Conservation (phyloP, 2,888 invertebrate genomes). For the Listrodromus nycthemerus region DNA sequence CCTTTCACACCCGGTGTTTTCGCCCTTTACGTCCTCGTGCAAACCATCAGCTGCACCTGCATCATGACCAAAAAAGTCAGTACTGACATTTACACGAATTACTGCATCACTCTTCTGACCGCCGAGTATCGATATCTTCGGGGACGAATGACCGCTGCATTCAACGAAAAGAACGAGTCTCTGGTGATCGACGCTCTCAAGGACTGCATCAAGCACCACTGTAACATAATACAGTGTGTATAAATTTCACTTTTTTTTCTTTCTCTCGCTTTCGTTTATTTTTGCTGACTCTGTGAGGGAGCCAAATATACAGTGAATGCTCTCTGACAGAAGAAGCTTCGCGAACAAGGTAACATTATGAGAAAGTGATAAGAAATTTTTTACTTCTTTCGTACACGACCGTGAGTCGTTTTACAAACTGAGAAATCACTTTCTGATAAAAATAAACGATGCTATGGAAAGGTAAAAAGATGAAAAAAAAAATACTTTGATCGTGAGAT, state of each 20-base stretch:
- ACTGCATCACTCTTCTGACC: constrained; percentile 70
- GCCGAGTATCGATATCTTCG: constrained; percentile 73
- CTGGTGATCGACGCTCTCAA: constrained; percentile 14
- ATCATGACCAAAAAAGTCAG: constrained; percentile 68
- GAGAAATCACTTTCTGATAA: too few species aligned
- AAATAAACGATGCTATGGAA: too few species aligned
- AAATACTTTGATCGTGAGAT: too few species aligned
- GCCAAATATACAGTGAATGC: too few species aligned
- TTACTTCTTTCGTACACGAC: too few species aligned
- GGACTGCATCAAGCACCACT: constrained; percentile 51
- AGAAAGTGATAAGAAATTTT: too few species aligned
- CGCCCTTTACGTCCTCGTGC: constrained; percentile 44
- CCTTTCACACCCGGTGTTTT: constrained; percentile 66
- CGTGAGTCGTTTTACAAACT: not conserved
- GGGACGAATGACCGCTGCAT: constrained; percentile 53
- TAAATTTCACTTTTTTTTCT: not conserved
- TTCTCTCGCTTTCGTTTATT: not conserved
- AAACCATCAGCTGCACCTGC: constrained; percentile 54
- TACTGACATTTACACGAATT: constrained; percentile 72
- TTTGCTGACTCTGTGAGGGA: constrained; percentile 63
- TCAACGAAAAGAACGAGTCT: constrained; percentile 38
- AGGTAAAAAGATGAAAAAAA: too few species aligned
- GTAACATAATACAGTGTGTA: constrained; percentile 44
- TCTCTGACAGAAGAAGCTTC: too few species aligned
- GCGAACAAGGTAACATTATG: too few species aligned